Base-by-base conservation (phyloP, 2,113 vertebrate genomes). In the Heterochromis multidens region DNA sequence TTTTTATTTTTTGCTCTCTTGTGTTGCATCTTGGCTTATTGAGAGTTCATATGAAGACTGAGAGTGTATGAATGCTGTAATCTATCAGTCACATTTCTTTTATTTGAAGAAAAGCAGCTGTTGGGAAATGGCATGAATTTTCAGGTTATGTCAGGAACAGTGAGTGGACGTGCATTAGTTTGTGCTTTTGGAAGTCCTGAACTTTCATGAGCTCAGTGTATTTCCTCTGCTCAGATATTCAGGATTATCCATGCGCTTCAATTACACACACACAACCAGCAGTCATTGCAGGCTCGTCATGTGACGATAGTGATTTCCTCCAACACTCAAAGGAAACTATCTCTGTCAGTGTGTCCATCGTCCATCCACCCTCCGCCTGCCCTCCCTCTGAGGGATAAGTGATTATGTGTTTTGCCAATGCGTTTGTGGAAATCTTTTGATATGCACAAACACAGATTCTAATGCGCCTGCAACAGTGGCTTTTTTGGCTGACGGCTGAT, bases 371-470 rank as follows among this genome's bases (percentile, higher is more conserved):
- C 59, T 25, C 70, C 46, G 79, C 31, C 33, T 5, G 2, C 81
- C 46, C 37, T 81, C 78, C 87, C 91, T 90, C 92, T 89, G 72
- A 89, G 93, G 93, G 89, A 87, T 91, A 92, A 95, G 94, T 93
- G 92, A 96, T 96, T 94, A 94, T 93, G 91, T 95, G 94, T 96
- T 96, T 95, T 94, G 93, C 93, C 94, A 92, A 93, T 91, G 82
- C 87, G 85, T 93, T 93, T 94, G 92, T 94, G 92, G 85, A 93
- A 89, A 85, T 93, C 91, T 93, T 95, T 95, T 95, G 95, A 96
- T 95, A 95, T 95, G 94, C 94, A 94, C 94, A 94, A 95, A 95
- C 95, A 96, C 93, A 95, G 93, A 95, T 95, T 93, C 93, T 90
- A 93, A 95, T 93, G 92, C 89, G 86, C 63, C 82, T 57, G 91